Percentiles rank a stretch among this genome's conserved stretches.
Evolutionary conservation across 1,140 invertebrate species (phyloP).

Genomic region (Coptotermes formosanus): DNA sequence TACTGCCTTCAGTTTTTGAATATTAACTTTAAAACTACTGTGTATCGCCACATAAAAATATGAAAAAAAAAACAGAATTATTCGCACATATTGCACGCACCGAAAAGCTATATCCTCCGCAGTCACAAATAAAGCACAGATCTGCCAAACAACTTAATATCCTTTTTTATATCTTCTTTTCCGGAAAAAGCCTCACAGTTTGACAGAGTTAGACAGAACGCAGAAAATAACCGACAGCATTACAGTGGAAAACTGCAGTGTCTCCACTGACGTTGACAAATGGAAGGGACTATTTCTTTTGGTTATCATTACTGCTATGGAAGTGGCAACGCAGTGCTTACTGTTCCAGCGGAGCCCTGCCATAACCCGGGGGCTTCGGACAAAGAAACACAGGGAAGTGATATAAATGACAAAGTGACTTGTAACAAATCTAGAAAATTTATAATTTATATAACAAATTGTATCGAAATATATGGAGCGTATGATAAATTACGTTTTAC

Average conservation of each 20-base stretch:
- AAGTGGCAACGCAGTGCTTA: neutral
- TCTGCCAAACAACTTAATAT: neutral
- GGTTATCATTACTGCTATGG: neutral
- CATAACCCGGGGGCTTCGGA: neutral
- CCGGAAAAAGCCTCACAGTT: neutral
- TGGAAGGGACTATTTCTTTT: neutral
- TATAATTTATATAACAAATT: neutral
- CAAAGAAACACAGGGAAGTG: neutral
- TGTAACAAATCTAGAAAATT: neutral
- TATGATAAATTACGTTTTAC: neutral
- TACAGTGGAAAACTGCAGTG: neutral
- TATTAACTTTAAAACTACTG: too few species aligned
- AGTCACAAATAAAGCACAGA: neutral
- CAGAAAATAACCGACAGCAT: neutral
- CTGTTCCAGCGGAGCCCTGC: neutral
- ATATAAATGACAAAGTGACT: neutral
- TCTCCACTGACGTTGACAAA: neutral
- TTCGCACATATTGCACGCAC: too few species aligned
- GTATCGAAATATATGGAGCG: neutral
- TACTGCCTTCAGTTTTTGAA: too few species aligned
- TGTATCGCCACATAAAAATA: too few species aligned
- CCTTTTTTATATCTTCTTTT: neutral
- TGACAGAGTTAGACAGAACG: neutral
- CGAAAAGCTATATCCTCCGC: neutral
- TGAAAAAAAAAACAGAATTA: too few species aligned